phyloP scores from a whole-genome alignment of 1,140 invertebrate genomes.

The Drosophila kepulauana region DNA sequence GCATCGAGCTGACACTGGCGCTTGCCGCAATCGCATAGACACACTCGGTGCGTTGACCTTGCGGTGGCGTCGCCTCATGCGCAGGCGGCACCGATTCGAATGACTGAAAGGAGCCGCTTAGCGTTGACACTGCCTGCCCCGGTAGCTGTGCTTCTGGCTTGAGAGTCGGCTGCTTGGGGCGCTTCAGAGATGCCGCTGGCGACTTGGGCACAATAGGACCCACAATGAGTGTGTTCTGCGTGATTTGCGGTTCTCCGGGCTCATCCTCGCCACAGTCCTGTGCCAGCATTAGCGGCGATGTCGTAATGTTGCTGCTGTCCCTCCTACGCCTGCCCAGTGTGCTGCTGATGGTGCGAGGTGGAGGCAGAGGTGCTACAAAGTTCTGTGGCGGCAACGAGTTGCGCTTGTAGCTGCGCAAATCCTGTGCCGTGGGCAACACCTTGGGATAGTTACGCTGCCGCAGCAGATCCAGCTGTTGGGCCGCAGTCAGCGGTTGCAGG shows the following conservation, averaged over 20 bases:
- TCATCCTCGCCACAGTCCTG: constrained; percentile 83
- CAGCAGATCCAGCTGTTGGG: constrained; percentile 90
- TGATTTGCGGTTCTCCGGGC: constrained; percentile 83
- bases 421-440: constrained; percentile 88
- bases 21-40: constrained; percentile 67
- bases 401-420: constrained; percentile 53
- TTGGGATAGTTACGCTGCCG: constrained; percentile 92
- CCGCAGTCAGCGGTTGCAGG: constrained; percentile 86
- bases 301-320: constrained; percentile 78
- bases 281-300: constrained; percentile 85
- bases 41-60: constrained; percentile 74
- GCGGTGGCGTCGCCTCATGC: constrained; percentile 68
- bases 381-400: constrained; percentile 80
- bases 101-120: constrained; percentile 74
- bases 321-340: constrained; percentile 86
- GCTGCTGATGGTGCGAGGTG: constrained; percentile 65
- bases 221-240: constrained; percentile 86
- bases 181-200: constrained; percentile 58
- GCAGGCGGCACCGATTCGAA: constrained; percentile 73
- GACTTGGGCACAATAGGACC: constrained; percentile 86
- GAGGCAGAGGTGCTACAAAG: constrained; percentile 87
- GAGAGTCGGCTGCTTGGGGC: constrained; percentile 20
- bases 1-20: constrained; percentile 31
- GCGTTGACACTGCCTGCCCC: constrained; percentile 15
- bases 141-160: not conserved